These are phyloP conservation scores for Takifugu rubripes DNA, from an alignment of 2,797 vertebrate genomes.

Conservation along the genomic window DNA sequence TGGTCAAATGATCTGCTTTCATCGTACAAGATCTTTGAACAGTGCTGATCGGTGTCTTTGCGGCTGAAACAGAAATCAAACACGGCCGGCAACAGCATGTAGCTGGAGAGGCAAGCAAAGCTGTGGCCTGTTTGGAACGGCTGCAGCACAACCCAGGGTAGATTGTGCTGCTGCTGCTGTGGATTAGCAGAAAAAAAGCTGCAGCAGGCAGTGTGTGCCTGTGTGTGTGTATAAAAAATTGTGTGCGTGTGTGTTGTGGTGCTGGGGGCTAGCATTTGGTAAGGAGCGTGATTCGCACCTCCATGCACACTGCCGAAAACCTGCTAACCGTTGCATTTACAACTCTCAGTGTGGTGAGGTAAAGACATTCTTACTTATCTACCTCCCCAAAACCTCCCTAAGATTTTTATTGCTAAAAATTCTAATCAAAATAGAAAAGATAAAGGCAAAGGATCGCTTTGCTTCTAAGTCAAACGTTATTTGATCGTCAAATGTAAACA, in stretches of 20 bases:
- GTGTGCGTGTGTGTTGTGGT: conserved; percentile 51
- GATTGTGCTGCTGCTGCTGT: conserved; percentile 63
- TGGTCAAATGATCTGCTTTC: conserved; percentile 62
- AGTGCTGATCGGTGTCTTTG: conserved; percentile 48
- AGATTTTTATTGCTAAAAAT: background rate
- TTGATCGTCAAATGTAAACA: conserved; percentile 57
- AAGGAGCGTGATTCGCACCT: conserved; percentile 69
- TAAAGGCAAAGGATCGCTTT: conserved; percentile 33
- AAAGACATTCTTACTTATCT: conserved; percentile 60
- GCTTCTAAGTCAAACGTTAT: conserved; percentile 50
- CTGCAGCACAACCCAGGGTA: conserved; percentile 61
- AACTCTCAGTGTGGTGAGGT: conserved; percentile 65
- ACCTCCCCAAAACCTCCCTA: background rate
- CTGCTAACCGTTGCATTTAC: conserved; percentile 72
- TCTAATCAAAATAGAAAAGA: background rate
- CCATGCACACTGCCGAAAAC: conserved; percentile 64
- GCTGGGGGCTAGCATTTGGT: conserved; percentile 66
- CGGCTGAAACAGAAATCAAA: conserved; percentile 57
- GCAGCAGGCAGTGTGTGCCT: conserved; percentile 38
- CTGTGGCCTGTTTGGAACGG: conserved; percentile 65
- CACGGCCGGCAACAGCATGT: conserved; percentile 58
- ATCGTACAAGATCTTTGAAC: conserved; percentile 56
- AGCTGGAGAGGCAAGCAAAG: conserved; percentile 60
- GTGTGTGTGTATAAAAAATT: conserved; percentile 19
- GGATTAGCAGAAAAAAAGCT: conserved; percentile 62